Evolutionary conservation across 2,113 vertebrate genomes (phyloP).

Genomic region (Mugil cephalus): DNA sequence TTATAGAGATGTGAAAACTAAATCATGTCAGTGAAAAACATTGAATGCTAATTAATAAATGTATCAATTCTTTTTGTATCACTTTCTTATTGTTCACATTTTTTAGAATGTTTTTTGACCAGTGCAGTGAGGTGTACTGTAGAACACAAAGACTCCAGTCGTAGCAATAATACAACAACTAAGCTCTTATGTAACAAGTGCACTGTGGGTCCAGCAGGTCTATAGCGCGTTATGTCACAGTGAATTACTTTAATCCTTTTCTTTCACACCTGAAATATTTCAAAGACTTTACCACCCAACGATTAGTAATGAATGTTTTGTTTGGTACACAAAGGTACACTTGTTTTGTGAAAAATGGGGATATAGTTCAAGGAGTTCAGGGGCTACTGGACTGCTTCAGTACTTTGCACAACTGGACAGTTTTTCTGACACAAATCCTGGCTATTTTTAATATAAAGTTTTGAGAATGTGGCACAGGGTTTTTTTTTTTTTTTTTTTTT

Average conservation of each 20-base stretch:
- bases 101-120: constrained; percentile 9
- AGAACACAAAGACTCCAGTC: constrained; percentile 26
- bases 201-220: constrained; percentile 34
- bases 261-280: constrained; percentile 20
- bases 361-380: constrained; percentile 10
- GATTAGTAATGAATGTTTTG: constrained; percentile 26
- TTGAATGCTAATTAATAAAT: not conserved
- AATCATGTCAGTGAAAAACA: no score
- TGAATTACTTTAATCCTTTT: constrained; percentile 23
- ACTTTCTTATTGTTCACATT: constrained; percentile 1
- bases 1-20: no score
- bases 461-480: not conserved
- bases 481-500: no score
- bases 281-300: not conserved
- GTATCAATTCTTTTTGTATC: constrained; percentile 6
- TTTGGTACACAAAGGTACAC: not conserved
- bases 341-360: not conserved
- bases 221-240: constrained; percentile 30
- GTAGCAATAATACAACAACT: constrained; percentile 23
- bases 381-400: not conserved
- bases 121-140: not conserved
- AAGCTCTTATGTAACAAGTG: constrained; percentile 56
- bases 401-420: not conserved
- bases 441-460: not conserved
- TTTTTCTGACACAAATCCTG: not conserved